phyloP scores from a whole-genome alignment of 2,888 invertebrate species.

The Eupsilia transversa region DNA sequence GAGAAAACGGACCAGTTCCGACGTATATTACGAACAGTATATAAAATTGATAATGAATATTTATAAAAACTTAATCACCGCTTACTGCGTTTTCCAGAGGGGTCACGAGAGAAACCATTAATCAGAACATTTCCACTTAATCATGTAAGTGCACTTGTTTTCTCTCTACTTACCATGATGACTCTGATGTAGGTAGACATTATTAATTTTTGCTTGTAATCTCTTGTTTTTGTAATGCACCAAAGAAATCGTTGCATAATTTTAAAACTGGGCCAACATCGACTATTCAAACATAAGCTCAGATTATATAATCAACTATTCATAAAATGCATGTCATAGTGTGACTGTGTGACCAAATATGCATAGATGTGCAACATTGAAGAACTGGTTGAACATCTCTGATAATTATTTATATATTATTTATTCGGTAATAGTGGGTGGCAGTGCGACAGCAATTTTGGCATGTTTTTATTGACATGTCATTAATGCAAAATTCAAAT shows the following conservation, averaged over 20 bases:
- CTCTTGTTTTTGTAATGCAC: slow-evolving; percentile 61
- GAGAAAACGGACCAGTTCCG: slow-evolving; percentile 89
- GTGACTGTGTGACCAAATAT: slow-evolving; percentile 26
- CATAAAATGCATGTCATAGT: slow-evolving; percentile 40
- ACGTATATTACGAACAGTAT: slow-evolving; percentile 86
- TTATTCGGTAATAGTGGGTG: slow-evolving; percentile 10
- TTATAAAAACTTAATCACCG: slow-evolving; percentile 89
- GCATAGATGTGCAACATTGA: slow-evolving; percentile 43
- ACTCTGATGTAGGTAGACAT: slow-evolving; percentile 68
- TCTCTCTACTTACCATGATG: slow-evolving; percentile 74
- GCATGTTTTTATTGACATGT: slow-evolving; percentile 42
- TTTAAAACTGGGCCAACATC: slow-evolving; percentile 41
- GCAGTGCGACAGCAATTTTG: slow-evolving; percentile 28
- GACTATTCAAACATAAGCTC: slow-evolving; percentile 23
- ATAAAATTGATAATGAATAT: slow-evolving; percentile 90
- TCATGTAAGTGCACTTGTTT: slow-evolving; percentile 80
- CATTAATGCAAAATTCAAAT: slow-evolving; percentile 77
- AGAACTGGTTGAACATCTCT: slow-evolving; percentile 21
- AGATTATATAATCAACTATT: slow-evolving; percentile 30
- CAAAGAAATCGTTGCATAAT: slow-evolving; percentile 47
- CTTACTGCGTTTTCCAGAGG: slow-evolving; percentile 81
- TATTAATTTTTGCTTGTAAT: slow-evolving; percentile 79
- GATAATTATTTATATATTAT: slow-evolving; percentile 24
- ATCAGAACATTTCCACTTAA: slow-evolving; percentile 88
- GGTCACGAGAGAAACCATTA: slow-evolving; percentile 85